Conservation (phyloP, 2,797 vertebrate species). For the Lithobates pipiens region DNA sequence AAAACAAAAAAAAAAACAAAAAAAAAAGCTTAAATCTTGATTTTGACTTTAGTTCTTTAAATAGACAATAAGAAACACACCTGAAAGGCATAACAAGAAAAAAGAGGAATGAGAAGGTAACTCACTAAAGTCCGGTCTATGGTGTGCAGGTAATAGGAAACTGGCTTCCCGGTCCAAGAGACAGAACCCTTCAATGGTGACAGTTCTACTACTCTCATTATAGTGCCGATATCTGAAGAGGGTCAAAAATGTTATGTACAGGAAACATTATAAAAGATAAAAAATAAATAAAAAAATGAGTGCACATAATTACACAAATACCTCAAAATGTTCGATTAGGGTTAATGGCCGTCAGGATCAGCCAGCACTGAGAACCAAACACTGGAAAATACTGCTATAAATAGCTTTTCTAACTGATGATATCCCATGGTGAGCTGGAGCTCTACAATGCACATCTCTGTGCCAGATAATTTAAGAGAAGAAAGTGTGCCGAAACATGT, state of each 20-base stretch:
- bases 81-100: neutral
- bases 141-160: slow-evolving; percentile 99
- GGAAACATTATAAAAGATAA: neutral
- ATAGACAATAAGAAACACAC: neutral
- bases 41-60: neutral
- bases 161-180: slow-evolving; percentile 98
- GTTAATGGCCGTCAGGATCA: no score
- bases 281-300: neutral
- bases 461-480: no score
- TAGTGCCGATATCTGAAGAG: slow-evolving; percentile 94
- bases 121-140: slow-evolving; percentile 99
- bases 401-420: no score
- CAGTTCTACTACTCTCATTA: slow-evolving; percentile 98
- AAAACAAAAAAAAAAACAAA: no score
- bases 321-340: no score
- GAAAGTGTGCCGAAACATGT: no score
- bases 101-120: slow-evolving; percentile 28
- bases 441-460: no score
- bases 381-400: no score
- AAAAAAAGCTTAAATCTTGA: neutral
- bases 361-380: no score
- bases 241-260: neutral
- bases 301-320: no score
- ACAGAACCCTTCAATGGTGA: slow-evolving; percentile 97
- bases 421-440: no score